phyloP scores from a whole-genome alignment of 2,888 invertebrate genomes.

The Eupithecia dodoneata region DNA sequence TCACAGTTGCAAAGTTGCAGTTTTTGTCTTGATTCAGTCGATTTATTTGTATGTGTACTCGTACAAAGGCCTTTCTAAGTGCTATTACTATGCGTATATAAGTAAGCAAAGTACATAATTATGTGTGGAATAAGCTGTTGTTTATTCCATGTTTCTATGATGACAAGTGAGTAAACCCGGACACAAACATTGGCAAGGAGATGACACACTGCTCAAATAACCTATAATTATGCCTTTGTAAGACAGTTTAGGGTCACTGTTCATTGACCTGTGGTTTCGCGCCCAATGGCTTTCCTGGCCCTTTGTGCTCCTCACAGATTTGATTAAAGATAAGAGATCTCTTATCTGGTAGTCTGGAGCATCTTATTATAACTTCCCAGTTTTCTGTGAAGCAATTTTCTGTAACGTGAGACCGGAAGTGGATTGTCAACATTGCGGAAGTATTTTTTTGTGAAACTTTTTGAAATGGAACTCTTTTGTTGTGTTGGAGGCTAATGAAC shows the following conservation, averaged over 20 bases:
- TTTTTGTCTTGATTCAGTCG: background rate
- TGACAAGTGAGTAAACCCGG: conserved; percentile 13
- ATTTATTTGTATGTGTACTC: background rate
- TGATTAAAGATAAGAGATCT: conserved; percentile 40
- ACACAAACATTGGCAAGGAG: conserved; percentile 19
- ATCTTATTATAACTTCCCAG: conserved; percentile 38
- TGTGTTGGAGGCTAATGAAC: conserved; percentile 5
- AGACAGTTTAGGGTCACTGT: conserved; percentile 46
- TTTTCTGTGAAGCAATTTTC: conserved; percentile 37
- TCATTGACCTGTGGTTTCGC: conserved; percentile 50
- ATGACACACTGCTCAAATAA: conserved; percentile 22
- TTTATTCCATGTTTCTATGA: background rate
- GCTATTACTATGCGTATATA: background rate
- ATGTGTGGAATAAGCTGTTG: no score
- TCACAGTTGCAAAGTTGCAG: background rate
- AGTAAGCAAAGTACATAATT: no score
- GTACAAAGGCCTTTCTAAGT: background rate
- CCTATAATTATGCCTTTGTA: conserved; percentile 31
- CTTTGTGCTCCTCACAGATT: conserved; percentile 37
- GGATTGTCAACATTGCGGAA: conserved; percentile 33
- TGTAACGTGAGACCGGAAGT: conserved; percentile 29
- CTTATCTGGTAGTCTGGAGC: conserved; percentile 32
- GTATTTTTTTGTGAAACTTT: conserved; percentile 24
- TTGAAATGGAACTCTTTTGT: conserved; percentile 13
- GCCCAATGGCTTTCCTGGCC: conserved; percentile 43